Conservation (phyloP, 2,797 vertebrate species). For the Buphagus erythrorhynchus region DNA sequence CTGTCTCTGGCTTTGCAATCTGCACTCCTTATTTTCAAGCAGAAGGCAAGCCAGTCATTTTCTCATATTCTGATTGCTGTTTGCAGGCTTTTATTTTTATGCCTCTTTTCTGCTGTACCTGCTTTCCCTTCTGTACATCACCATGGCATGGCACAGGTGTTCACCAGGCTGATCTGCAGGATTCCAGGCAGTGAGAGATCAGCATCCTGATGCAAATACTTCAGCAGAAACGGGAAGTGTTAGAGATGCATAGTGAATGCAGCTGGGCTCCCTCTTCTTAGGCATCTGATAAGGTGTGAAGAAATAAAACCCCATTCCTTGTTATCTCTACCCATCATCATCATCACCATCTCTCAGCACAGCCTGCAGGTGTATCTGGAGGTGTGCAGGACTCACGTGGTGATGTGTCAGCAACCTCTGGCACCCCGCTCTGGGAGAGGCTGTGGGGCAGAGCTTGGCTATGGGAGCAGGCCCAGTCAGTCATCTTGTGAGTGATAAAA, state of each 20-base stretch:
- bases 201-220: background rate
- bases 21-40: background rate
- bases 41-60: background rate
- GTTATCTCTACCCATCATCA: background rate
- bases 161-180: background rate
- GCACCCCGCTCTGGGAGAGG: background rate
- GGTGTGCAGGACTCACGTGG: fast-evolving
- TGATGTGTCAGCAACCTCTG: background rate
- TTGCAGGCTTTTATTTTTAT: background rate
- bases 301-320: background rate
- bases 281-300: background rate
- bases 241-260: background rate
- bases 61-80: background rate
- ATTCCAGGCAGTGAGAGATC: background rate
- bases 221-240: background rate
- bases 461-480: background rate
- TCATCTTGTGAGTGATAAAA: fast-evolving
- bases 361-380: background rate
- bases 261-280: background rate
- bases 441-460: background rate
- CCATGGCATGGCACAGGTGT: fast-evolving
- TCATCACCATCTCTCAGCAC: background rate
- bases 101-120: background rate
- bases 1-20: background rate
- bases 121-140: background rate